Base-by-base conservation (phyloP, 35 echinoderm and acorn worm species). In the Amphiura filiformis region DNA sequence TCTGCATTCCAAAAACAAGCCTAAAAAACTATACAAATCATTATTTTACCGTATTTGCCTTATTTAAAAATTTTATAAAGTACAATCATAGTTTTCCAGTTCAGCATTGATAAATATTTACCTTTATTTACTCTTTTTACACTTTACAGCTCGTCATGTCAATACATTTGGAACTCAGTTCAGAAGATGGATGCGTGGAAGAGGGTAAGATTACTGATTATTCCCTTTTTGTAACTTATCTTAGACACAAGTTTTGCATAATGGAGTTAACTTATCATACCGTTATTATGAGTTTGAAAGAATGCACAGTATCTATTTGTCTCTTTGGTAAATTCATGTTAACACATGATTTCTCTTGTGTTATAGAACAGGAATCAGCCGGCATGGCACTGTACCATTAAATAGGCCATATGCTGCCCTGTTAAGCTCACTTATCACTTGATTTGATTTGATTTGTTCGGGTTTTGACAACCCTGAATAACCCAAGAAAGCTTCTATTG, bases 121-220 rank as follows among this genome's bases (percentile, higher is more conserved):
- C 38, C 17, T 80, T 33, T 36, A 13, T 13, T 18, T 38, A 23
- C 22, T 80, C 2, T 13, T 80, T 80, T 38, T 36, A 32, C 36
- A 32, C 38, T 32, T 80, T 80, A 31, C 34, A 83, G 81, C 40
- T 83, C 81, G 81, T 47, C 81, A 83, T 31, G 81, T 32, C 34
- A 31, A 47, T 1, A 47, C 81, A 39, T 52, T 83, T 47, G 40
- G 15, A 31, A 52, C 81, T 12, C 81, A 83, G 13, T 0, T 83
- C 41, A 32, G n/a, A 12, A 83, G 34, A 32, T 83, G 81, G 81
- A 32, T 83, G 30, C 81, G 52, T 31, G 81, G 81, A 15, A 39
- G 31, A 1, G 52, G 81, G 81, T 83, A 39, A 83, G 81, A n/a
- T n/a, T n/a, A n/a, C n/a, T n/a, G n/a, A n/a, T n/a, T n/a, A n/a